A percentile compares a stretch with the other conserved stretches of the same genome.
Conservation (phyloP, 2,797 vertebrate species). For the Sebastes itinus region DNA sequence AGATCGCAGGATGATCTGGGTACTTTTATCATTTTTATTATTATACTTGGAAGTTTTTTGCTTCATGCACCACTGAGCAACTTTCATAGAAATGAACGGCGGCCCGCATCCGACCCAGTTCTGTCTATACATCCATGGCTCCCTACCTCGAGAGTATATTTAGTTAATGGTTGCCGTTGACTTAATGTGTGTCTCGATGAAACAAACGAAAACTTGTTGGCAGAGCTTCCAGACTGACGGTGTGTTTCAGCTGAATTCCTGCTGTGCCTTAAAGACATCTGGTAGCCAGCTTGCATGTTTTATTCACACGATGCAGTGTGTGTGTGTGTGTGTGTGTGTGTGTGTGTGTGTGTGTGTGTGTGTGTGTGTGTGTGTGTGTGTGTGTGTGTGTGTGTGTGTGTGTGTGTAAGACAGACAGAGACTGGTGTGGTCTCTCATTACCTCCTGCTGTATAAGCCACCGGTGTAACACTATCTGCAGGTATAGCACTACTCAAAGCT, state of each 20-base stretch:
- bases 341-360: no score
- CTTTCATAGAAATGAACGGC: no score
- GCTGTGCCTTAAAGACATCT: slow-evolving; percentile 38
- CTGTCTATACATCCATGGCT: no score
- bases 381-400: no score
- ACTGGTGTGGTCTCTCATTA: slow-evolving; percentile 44
- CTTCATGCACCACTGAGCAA: no score
- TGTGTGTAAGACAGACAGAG: background rate
- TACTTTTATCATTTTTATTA: no score
- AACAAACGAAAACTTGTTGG: background rate
- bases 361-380: no score
- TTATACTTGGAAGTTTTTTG: no score
- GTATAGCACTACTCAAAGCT: slow-evolving; percentile 13
- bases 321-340: slow-evolving; percentile 13
- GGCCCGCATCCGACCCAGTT: no score
- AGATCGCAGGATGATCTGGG: no score
- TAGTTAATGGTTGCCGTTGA: background rate
- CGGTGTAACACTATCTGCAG: slow-evolving; percentile 62
- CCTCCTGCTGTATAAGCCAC: slow-evolving; percentile 33
- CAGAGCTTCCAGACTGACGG: background rate
- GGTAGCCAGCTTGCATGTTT: slow-evolving; percentile 59
- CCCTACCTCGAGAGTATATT: no score
- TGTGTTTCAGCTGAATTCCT: background rate
- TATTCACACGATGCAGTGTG: slow-evolving; percentile 47
- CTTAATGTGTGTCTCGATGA: background rate